A percentile compares a stretch with the other conserved stretches of the same genome.
Conservation (phyloP, 2,113 vertebrate species). For the Benitochromis conjunctus region DNA sequence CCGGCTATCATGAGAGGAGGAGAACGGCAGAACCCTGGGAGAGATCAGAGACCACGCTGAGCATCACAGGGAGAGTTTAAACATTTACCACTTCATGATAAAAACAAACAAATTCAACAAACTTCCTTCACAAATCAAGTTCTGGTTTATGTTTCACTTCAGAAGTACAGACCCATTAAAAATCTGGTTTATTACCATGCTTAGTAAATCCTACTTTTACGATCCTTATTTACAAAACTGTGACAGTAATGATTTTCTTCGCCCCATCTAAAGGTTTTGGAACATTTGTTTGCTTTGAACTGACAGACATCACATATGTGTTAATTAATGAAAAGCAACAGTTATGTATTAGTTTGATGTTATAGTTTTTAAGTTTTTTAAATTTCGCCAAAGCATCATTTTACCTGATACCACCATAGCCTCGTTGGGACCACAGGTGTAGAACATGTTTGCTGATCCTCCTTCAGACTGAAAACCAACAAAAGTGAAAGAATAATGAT, state of each 20-base stretch:
- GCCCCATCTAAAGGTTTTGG: background rate
- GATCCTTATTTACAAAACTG: background rate
- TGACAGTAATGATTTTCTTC: background rate
- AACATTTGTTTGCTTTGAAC: background rate
- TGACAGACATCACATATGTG: background rate
- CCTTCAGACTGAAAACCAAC: background rate
- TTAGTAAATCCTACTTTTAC: background rate
- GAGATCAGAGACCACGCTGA: background rate
- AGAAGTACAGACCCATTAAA: accelerated
- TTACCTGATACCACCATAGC: constrained; percentile 94
- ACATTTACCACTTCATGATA: background rate
- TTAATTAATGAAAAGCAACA: accelerated
- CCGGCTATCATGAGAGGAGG: constrained; percentile 88
- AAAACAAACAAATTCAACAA: background rate
- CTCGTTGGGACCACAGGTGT: constrained; percentile 91
- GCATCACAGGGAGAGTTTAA: background rate
- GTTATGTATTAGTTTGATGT: background rate
- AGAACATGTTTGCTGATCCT: constrained; percentile 77
- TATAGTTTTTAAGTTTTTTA: background rate
- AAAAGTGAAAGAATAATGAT: background rate
- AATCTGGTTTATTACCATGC: background rate
- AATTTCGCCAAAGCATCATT: background rate
- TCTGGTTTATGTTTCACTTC: background rate
- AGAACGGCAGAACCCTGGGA: constrained; percentile 83
- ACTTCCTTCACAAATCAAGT: background rate